Evolutionary conservation across 2,888 invertebrate genomes (phyloP).

Genomic region (Synanthedon vespiformis): DNA sequence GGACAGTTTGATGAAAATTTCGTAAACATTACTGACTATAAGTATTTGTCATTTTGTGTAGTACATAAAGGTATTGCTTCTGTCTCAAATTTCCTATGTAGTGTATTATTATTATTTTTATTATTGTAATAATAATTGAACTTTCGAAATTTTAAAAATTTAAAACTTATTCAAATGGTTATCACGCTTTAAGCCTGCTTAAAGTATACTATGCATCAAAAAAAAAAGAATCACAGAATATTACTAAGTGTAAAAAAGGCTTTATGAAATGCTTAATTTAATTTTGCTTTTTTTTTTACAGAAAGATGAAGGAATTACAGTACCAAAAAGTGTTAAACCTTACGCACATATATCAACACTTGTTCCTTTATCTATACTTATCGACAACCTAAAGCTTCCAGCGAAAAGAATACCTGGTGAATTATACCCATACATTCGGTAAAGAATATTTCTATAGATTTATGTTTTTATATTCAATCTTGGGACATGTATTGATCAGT

Average conservation of each 20-base stretch:
- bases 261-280: too few relatives aligned
- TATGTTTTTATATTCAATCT: neutral
- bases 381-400: constrained; percentile 77
- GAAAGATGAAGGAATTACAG: constrained; percentile 19
- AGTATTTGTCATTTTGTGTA: too few relatives aligned
- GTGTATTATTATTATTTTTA: neutral
- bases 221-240: too few relatives aligned
- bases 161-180: too few relatives aligned
- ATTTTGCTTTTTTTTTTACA: constrained; percentile 17
- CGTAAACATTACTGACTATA: neutral
- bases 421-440: constrained; percentile 73
- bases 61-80: too few relatives aligned
- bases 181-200: too few relatives aligned
- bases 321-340: constrained; percentile 48
- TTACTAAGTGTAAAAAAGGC: too few relatives aligned
- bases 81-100: neutral
- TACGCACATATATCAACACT: constrained; percentile 81
- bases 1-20: too few relatives aligned
- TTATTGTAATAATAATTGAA: too few relatives aligned
- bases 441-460: neutral
- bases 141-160: too few relatives aligned
- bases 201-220: too few relatives aligned
- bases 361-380: constrained; percentile 81
- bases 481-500: too few relatives aligned
- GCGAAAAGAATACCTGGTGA: constrained; percentile 77